These are phyloP conservation scores for Meteorus cinctellus DNA, from an alignment of 2,888 invertebrate species.

Conservation along the genomic window DNA sequence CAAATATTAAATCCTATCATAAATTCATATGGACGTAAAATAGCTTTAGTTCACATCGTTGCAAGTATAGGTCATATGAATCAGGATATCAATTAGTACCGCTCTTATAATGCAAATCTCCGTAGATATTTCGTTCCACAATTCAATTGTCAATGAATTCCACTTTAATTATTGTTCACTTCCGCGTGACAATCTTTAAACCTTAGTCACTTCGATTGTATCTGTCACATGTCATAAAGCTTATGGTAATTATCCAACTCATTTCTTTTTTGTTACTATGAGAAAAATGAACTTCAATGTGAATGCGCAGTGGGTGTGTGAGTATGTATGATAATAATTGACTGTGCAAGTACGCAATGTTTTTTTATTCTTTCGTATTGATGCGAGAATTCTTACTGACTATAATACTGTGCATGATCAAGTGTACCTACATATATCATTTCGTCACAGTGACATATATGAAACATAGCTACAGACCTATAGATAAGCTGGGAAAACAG, in stretches of 20 bases:
- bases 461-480: slow-evolving; percentile 44
- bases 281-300: not conserved
- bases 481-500: slow-evolving; percentile 51
- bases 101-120: slow-evolving; percentile 19
- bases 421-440: slow-evolving; percentile 12
- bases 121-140: not conserved
- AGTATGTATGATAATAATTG: not conserved
- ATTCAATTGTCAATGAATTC: slow-evolving; percentile 21
- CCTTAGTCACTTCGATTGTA: not conserved
- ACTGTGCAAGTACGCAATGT: not conserved
- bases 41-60: not conserved
- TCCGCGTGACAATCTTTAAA: slow-evolving; percentile 6
- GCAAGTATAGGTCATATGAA: not conserved
- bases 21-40: not conserved
- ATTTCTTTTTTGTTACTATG: not conserved
- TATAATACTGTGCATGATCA: not conserved
- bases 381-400: not conserved
- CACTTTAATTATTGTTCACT: slow-evolving; percentile 16
- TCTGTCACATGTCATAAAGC: not conserved
- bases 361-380: not conserved
- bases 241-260: slow-evolving; percentile 11
- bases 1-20: not conserved
- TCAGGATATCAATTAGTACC: slow-evolving; percentile 4
- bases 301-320: not conserved
- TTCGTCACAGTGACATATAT: slow-evolving; percentile 37